phyloP scores from a whole-genome alignment of 1,140 invertebrate genomes.

The Hermetia illucens region DNA sequence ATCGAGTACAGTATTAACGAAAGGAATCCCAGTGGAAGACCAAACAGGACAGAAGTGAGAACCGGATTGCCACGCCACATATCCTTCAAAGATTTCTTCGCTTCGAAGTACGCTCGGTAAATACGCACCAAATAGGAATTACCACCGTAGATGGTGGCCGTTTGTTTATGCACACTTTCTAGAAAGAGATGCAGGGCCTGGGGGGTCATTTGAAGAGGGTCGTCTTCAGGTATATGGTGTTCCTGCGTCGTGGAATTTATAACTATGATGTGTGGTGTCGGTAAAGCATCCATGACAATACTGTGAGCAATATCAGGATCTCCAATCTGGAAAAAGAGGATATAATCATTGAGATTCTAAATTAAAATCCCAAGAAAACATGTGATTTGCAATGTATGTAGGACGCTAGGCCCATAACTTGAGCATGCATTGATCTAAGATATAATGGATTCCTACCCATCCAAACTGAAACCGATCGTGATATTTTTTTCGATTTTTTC shows the following conservation, averaged over 20 bases:
- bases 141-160: slow-evolving; percentile 66
- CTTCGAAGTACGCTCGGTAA: slow-evolving; percentile 66
- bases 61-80: slow-evolving; percentile 90
- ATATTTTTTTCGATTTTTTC: slow-evolving; percentile 58
- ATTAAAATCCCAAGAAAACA: no score
- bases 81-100: slow-evolving; percentile 50
- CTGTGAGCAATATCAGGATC: slow-evolving; percentile 75
- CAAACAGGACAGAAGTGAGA: slow-evolving; percentile 73
- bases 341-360: slow-evolving; percentile 5
- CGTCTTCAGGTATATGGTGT: slow-evolving; percentile 78
- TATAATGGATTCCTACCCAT: slow-evolving; percentile 38
- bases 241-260: slow-evolving; percentile 81
- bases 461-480: slow-evolving; percentile 83
- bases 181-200: slow-evolving; percentile 66
- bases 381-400: no score
- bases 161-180: slow-evolving; percentile 57
- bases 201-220: slow-evolving; percentile 59
- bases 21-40: slow-evolving; percentile 78
- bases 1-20: slow-evolving; percentile 88
- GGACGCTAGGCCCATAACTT: no score
- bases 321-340: slow-evolving; percentile 37
- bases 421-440: neutral
- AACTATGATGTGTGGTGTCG: slow-evolving; percentile 74
- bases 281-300: slow-evolving; percentile 72
- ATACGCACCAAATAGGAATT: slow-evolving; percentile 53